Evolutionary conservation across 2,888 invertebrate genomes (phyloP), one percentile per base, ranked within the genome.

Genomic region (Hydraecia micacea): DNA sequence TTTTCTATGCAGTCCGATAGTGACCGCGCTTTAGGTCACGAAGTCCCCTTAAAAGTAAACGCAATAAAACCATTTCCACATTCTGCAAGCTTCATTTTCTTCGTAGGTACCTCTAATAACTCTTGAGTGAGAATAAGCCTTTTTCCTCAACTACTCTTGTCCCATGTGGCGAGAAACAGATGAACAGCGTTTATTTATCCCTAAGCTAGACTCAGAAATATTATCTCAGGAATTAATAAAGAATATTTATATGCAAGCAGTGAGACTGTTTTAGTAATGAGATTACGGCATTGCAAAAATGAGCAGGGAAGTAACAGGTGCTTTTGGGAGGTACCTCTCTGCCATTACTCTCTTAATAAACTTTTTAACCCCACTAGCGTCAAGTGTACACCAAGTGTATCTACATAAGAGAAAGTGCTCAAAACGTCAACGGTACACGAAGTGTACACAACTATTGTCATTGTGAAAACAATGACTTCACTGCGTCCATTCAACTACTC

Each of bases 81-180:
- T 36, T 52, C 36, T 52, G 28, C 58, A 68, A 72, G 62, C 32
- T 76, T 32, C 39, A 32, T 21, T 68, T 62, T 55, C 36, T 55
- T 25, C n/a, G 25, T n/a, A 55, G 55, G 11, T 67, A 25, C 15
- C 25, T 49, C 58, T 63, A 65, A 72, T 60, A 82, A 70, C 58
- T 78, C 60, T 65, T 79, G 52, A 74, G 79, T 63, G 67, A 78
- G 68, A 77, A 77, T 73, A 69, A 83, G 60, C 62, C 58, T 28
- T 83, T 74, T 79, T 60, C 28, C 68, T 69, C 52, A 49, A 77
- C 77, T 36, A 62, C 39, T 68, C 21, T 63, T 42, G 15, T 78
- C 83, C 77, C 83, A 70, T 73, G 83, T 73, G 74, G 84, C 71
- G 52, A 69, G 46, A 83, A 78, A 83, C 79, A 79, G 68, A 83